Evolutionary conservation across 2,888 invertebrate genomes (phyloP), one percentile per base, ranked within the genome.

Genomic region (Xestia sexstrigata): DNA sequence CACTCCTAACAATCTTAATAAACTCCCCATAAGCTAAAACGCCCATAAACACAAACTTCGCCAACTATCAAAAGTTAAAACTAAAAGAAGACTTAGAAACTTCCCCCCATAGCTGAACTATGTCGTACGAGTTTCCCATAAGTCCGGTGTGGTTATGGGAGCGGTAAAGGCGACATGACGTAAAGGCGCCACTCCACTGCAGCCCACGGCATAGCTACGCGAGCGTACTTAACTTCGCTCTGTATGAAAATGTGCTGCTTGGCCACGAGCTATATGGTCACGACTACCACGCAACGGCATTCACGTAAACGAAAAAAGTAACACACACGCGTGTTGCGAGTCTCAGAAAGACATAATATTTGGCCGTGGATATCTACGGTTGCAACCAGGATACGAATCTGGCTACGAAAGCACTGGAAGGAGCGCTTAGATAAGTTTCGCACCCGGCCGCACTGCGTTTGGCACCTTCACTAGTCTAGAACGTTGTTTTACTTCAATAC

Each of bases 11-110:
- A 66, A 73, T 60, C 42, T 62, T 81, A 66, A 55, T 52, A 60
- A 63, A 52, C 30, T 17, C 30, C 47, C 65, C 17, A 30, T 42
- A 30, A 70, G 26, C 66, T 70, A 55, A 78, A 82, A 60, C 62
- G 20, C 63, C 47, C 13, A 70, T 82, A 67, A 78, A 82, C 60
- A 58, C 26, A 69, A 81, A 81, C 81, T 82, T 78, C 49, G 58
- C 39, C 23, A 47, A 60, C 68, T 82, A 78, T 78, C 69, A 82
- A 78, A 70, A 78, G 78, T 81, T 78, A 65, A 60, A 66, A 66
- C 42, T 76, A 69, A 76, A 70, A 82, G 78, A 82, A 70, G 73
- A 80, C 76, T 81, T 70, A 66, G 8, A 17, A 82, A 81, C 60
- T 82, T 83, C 26, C 39, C 55, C 65, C 71, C 13, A 77, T 76